Conservation (phyloP, 2,888 invertebrate genomes). For the Tipula confusa region DNA sequence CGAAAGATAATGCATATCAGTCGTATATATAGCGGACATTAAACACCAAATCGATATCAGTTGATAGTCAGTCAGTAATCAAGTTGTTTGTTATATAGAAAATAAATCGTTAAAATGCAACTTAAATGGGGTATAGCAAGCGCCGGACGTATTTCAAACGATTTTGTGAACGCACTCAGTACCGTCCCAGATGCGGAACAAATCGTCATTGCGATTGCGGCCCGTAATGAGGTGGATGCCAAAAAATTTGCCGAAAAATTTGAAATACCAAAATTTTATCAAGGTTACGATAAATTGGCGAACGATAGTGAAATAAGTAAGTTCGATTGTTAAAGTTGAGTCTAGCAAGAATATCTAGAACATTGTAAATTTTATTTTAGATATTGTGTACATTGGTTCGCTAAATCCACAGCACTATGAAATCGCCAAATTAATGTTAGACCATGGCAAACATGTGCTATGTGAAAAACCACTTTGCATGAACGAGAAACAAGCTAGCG, state of each 20-base stretch:
- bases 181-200: conserved; percentile 61
- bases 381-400: conserved; percentile 79
- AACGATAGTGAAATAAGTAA: conserved; percentile 60
- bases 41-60: neutral
- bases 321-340: too few relatives aligned
- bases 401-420: conserved; percentile 71
- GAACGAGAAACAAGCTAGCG: conserved; percentile 67
- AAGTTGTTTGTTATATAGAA: neutral
- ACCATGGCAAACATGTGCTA: conserved; percentile 78
- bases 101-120: neutral
- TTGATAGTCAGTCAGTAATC: neutral
- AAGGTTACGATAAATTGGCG: conserved; percentile 68
- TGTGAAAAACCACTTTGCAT: conserved; percentile 88
- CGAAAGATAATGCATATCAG: neutral
- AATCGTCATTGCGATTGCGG: conserved; percentile 68
- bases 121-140: conserved; percentile 72
- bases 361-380: conserved; percentile 50
- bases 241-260: conserved; percentile 67
- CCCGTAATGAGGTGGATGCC: conserved; percentile 62
- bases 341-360: neutral
- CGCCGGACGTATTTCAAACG: conserved; percentile 75
- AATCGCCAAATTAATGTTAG: conserved; percentile 66
- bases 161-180: conserved; percentile 67
- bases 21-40: neutral
- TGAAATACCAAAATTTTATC: conserved; percentile 63